These are phyloP conservation scores for Steinernema carpocapsae DNA, from an alignment of 2,888 invertebrate genomes.

Conservation along the genomic window DNA sequence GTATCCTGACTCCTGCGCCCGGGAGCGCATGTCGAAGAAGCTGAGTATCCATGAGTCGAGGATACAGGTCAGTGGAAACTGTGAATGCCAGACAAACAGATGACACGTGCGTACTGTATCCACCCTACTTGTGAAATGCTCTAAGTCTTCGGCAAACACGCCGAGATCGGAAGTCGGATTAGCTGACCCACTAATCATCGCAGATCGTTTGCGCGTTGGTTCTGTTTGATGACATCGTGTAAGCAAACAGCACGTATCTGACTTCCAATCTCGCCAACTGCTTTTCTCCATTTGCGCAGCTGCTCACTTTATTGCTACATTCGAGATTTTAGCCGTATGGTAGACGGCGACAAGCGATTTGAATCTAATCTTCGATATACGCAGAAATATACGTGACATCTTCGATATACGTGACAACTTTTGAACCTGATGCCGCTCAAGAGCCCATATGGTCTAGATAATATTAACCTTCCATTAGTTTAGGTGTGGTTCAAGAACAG, in stretches of 20 bases:
- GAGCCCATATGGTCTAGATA: too few species aligned
- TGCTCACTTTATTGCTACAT: not conserved
- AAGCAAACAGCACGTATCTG: slow-evolving; percentile 12
- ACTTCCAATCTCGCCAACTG: not conserved
- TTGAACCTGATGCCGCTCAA: too few species aligned
- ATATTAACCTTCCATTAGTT: not conserved
- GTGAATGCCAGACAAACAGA: not conserved
- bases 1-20: slow-evolving; percentile 45
- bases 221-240: slow-evolving; percentile 32
- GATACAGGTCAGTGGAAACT: slow-evolving; percentile 41
- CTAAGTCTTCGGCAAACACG: slow-evolving; percentile 11
- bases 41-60: slow-evolving; percentile 46
- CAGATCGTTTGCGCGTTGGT: slow-evolving; percentile 19
- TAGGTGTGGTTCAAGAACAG: slow-evolving; percentile 49
- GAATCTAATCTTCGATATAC: too few species aligned
- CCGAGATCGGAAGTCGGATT: slow-evolving; percentile 29
- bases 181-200: slow-evolving; percentile 22
- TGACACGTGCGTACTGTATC: slow-evolving; percentile 22
- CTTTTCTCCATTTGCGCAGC: slow-evolving; percentile 6
- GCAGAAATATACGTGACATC: too few species aligned
- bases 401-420: too few species aligned
- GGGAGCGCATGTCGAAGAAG: slow-evolving; percentile 43
- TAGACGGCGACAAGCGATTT: too few species aligned
- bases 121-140: slow-evolving; percentile 27
- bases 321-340: too few species aligned